These are phyloP conservation scores for Ceratina australensis DNA, from an alignment of 1,140 invertebrate species.

Conservation along the genomic window DNA sequence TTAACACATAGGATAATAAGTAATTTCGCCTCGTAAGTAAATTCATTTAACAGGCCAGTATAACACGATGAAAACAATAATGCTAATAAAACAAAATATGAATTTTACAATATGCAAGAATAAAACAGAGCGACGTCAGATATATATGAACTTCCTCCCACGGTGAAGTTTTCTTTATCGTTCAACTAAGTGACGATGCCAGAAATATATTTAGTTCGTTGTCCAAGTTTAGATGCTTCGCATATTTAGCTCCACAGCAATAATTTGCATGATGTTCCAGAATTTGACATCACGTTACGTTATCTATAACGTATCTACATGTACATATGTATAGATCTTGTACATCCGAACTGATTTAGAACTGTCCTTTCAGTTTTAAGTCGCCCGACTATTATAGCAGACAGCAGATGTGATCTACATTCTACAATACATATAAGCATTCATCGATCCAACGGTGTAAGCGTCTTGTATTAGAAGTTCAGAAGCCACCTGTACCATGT, in stretches of 20 bases:
- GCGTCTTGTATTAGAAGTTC: slow-evolving; percentile 2
- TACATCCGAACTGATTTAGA: no score
- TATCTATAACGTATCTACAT: no score
- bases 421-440: not conserved
- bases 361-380: no score
- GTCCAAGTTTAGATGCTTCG: not conserved
- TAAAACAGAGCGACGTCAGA: not conserved
- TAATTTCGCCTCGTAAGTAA: no score
- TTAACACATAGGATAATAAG: no score
- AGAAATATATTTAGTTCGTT: slow-evolving; percentile 7
- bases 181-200: not conserved
- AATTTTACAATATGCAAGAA: no score
- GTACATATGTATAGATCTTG: no score
- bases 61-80: not conserved
- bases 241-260: not conserved
- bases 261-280: not conserved
- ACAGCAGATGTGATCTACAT: not conserved
- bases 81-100: no score
- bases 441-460: slow-evolving; percentile 1
- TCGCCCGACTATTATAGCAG: not conserved
- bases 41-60: not conserved
- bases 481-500: slow-evolving; percentile 13
- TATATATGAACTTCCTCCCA: not conserved
- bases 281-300: not conserved
- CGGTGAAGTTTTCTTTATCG: not conserved